Evolutionary conservation across 2,888 invertebrate genomes (phyloP), one percentile per base, ranked within the genome.

Genomic region (Lepidocyrtoides sp.): DNA sequence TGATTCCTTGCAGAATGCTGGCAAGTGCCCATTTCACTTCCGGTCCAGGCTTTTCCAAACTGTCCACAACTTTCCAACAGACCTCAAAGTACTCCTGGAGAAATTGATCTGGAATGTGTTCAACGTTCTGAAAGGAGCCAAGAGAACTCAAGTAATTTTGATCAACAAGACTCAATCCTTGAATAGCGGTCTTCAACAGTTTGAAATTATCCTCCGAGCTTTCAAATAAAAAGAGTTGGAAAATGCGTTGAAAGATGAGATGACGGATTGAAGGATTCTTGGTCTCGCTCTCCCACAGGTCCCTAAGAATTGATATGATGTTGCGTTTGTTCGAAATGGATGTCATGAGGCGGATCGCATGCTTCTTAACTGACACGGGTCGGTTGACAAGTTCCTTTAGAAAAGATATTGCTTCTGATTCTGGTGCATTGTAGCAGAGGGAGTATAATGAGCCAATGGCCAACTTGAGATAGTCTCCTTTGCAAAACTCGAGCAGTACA

Each of bases 391-490:
- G 82, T 41, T 93, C 92, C 36, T 84, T 79, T 2, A 93, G 89
- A 57, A 93, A 92, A 3, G 44, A 14, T 17, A 93, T 77, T 48
- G 86, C 83, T 79, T 92, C 82, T 0, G 86, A 26, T 48, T 91
- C 89, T 0, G 92, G 91, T 4, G 91, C 72, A 36, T 81, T 82
- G 66, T 86, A 84, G 60, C 91, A 90, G 8, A 92, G 69, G 0
- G 93, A 93, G 77, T 93, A 92, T 0, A 92, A 66, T 0, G 92
- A 93, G n/a, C 92, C 93, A 14, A 92, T 63, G 10, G 75, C 75
- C 7, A 93, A 57, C 41, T 93, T 93, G 17, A 93, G 82, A 51
- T 93, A 93, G 84, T 93, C 93, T 17, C 93, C 93, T 63, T 85
- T 77, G 48, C 92, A 92, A 82, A 93, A 93, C n/a, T 92, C 88